A percentile compares a stretch with the other conserved stretches of the same genome.
Evolutionary conservation across 92 coral and sea anemone species (phyloP).

Genomic region (Plumapathes pennacea): DNA sequence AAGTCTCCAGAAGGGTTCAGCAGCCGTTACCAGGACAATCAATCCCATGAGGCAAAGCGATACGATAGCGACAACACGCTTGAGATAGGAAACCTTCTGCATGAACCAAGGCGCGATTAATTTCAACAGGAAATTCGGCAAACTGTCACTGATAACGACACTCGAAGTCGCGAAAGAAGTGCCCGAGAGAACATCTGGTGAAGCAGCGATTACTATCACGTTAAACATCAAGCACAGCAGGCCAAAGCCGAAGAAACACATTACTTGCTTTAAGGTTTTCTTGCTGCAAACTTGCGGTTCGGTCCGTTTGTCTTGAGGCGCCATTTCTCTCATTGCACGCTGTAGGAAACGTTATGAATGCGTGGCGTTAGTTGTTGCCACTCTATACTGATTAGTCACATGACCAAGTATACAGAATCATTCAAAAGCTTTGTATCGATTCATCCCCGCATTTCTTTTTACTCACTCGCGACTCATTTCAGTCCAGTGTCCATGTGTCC

Average conservation of each 20-base stretch:
- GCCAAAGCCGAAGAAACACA: constrained; percentile 44
- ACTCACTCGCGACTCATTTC: no score
- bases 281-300: no score
- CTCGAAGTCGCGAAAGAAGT: constrained; percentile 37
- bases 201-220: constrained; percentile 41
- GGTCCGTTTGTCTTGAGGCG: no score
- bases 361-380: no score
- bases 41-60: constrained; percentile 26
- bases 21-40: constrained; percentile 23
- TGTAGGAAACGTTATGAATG: no score
- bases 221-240: constrained; percentile 32
- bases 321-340: no score
- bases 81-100: constrained; percentile 39
- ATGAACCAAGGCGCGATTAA: constrained; percentile 46
- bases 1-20: constrained; percentile 25
- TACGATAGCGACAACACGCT: constrained; percentile 11
- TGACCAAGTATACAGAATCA: no score
- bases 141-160: constrained; percentile 41
- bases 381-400: no score
- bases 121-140: constrained; percentile 36
- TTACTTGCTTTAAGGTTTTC: no score
- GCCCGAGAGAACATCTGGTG: constrained; percentile 52
- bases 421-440: no score
- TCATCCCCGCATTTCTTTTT: no score
- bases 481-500: no score